A percentile compares a stretch with the other conserved stretches of the same genome.
Conservation (phyloP, 2,113 vertebrate genomes). For the Phylloscopus whistleri region DNA sequence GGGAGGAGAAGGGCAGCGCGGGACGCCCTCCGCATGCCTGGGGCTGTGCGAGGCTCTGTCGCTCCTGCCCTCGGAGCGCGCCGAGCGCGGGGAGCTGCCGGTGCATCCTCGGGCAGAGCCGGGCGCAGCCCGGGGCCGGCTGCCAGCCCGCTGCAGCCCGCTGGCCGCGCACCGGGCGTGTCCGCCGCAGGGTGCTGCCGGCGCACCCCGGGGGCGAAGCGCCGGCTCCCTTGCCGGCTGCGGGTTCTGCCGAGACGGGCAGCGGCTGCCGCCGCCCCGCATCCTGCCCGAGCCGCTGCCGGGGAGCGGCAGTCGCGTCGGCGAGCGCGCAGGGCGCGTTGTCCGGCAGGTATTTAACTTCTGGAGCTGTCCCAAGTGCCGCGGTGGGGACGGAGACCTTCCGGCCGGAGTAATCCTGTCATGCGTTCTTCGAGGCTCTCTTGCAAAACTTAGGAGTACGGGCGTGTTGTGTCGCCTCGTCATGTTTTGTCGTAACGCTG, state of each 20-base stretch:
- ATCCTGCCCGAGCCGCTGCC: background rate
- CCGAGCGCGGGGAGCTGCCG: background rate
- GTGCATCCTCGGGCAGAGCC: background rate
- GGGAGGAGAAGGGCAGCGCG: background rate
- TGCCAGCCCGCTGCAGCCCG: background rate
- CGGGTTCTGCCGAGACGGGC: background rate
- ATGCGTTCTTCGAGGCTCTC: fast-evolving
- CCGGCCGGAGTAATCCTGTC: background rate
- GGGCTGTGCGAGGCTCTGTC: background rate
- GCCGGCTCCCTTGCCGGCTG: background rate
- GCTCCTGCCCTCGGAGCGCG: background rate
- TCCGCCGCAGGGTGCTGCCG: background rate
- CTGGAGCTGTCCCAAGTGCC: background rate
- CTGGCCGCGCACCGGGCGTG: background rate
- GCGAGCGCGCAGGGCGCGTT: fast-evolving
- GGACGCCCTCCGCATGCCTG: background rate
- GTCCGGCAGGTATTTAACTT: background rate
- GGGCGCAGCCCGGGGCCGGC: background rate
- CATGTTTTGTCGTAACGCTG: background rate
- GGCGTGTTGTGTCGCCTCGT: background rate
- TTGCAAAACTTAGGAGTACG: background rate
- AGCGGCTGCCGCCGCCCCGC: background rate
- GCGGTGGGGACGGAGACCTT: background rate
- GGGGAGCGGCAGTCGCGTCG: background rate
- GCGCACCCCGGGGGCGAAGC: background rate